Evolutionary conservation across 1,140 invertebrate genomes (phyloP), one percentile per base, ranked within the genome.

Genomic region (Drosophila pseudoananassae): DNA sequence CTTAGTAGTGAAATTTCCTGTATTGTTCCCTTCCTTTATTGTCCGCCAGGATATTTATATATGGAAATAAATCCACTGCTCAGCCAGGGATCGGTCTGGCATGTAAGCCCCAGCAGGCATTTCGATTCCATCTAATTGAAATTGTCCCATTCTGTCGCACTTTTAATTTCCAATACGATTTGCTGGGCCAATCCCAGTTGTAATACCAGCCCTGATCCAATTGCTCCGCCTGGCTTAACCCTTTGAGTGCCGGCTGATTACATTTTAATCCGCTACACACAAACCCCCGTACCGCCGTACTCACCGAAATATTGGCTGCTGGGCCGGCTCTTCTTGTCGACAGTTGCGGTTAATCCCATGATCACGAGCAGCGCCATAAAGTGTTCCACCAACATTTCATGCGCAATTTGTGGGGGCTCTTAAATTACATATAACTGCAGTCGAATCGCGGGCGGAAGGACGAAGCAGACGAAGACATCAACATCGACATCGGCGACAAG

Each of bases 381-480:
- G 85, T 91, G 81, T 91, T 91, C 90, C 90, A 91, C 84, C 90
- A 91, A 91, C 90, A 91, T 91, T 90, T 91, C 90, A 91, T 91
- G 84, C 82, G 84, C 90, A 87, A 89, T 88, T 90, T 89, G 82
- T 90, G 72, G 82, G 31, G 56, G 84, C 83, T 69, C 66, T 88
- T 75, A 56, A 88, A 83, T 88, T 76, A 66, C 63, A 51, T 66
- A 88, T 88, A 83, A 88, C 83, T 88, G 78, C 72, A 83, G 75
- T 71, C 50, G 65, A 52, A n/a, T 43, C 15, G 40, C 5, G 15
- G 4, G 25, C n/a, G 52, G 17, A 47, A 45, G 54, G 27, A 50
- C 59, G 25, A 53, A 38, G 20, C 49, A 33, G 14, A 15, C 27
- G 27, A 17, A 31, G 31, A 54, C 14, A 10, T 40, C n/a, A 14